A percentile compares a stretch with the other conserved stretches of the same genome.
Conservation (phyloP, 2,113 vertebrate genomes). For the Hippotragus niger region DNA sequence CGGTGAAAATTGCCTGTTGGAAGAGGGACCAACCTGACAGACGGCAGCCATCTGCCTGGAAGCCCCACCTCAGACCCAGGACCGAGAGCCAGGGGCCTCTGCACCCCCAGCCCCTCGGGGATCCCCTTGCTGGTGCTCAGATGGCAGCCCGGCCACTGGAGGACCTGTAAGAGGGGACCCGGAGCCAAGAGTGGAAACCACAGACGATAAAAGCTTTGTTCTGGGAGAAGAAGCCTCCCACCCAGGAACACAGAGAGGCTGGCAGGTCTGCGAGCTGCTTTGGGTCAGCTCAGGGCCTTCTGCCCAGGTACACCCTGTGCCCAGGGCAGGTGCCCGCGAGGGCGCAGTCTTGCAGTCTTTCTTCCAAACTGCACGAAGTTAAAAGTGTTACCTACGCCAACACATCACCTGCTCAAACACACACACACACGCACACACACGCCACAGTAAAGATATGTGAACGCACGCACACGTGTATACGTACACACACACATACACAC, state of each 20-base stretch:
- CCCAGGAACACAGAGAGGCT: background rate
- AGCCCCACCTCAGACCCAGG: accelerated
- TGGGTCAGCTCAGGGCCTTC: accelerated
- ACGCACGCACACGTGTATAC: accelerated
- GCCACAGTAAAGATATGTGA: background rate
- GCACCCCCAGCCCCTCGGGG: accelerated
- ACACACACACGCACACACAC: background rate
- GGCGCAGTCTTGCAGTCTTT: background rate
- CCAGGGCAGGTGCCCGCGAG: accelerated
- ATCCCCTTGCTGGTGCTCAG: background rate
- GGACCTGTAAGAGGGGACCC: background rate
- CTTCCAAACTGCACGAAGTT: accelerated
- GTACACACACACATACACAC: background rate
- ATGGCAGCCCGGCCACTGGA: background rate
- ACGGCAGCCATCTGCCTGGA: background rate
- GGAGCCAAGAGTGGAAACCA: accelerated
- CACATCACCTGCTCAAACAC: background rate
- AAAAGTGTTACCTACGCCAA: background rate
- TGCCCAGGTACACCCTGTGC: accelerated
- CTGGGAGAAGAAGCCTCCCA: background rate
- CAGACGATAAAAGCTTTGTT: accelerated
- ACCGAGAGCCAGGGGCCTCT: background rate
- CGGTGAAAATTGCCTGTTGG: background rate
- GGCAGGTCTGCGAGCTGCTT: accelerated
- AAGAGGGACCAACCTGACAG: background rate